phyloP scores from a whole-genome alignment of 1,140 invertebrate species.

The Brachionus plicatilis region DNA sequence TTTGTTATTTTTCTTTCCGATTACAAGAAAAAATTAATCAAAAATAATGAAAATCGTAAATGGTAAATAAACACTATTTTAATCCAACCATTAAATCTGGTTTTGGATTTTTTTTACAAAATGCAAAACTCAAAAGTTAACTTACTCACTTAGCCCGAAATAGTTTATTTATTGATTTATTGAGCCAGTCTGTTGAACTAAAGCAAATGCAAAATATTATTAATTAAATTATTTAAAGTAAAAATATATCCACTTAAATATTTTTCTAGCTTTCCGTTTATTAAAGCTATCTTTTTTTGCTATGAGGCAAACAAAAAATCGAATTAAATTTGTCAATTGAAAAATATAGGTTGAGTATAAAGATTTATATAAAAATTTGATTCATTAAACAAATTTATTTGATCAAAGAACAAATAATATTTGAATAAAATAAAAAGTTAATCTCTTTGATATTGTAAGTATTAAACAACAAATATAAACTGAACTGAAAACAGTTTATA shows the following conservation, averaged over 20 bases:
- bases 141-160: neutral
- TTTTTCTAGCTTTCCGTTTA: neutral
- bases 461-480: neutral
- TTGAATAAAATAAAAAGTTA: neutral
- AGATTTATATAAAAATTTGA: neutral
- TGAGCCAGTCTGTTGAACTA: neutral
- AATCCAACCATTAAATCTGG: neutral
- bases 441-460: neutral
- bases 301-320: neutral
- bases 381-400: neutral
- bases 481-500: neutral
- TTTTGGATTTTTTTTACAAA: neutral
- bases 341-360: neutral
- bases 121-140: neutral
- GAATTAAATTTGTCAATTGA: neutral
- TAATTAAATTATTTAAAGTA: neutral
- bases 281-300: neutral
- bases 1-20: neutral
- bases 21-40: neutral
- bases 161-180: conserved; percentile 4
- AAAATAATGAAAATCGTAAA: neutral
- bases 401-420: neutral
- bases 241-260: neutral
- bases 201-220: neutral
- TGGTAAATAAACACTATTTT: neutral